Conservation (phyloP, 2,797 vertebrate genomes). For the Darevskia nairensis region DNA sequence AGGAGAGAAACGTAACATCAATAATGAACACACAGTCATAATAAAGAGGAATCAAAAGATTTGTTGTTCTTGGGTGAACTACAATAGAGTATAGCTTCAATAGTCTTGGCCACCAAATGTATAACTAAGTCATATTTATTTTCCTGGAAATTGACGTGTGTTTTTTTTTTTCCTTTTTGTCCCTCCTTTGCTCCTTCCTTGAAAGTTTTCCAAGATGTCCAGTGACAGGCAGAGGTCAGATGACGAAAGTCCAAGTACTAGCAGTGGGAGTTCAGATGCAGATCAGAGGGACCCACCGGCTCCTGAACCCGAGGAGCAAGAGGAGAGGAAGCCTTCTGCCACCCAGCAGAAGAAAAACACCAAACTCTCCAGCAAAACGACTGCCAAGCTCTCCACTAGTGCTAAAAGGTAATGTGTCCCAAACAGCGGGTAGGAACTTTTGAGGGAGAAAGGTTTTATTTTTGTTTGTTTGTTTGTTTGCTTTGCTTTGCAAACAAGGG, state of each 20-base stretch:
- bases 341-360: constrained; percentile 90
- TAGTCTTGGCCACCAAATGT: too few relatives aligned
- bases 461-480: too few relatives aligned
- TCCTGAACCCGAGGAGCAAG: constrained; percentile 88
- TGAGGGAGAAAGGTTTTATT: rapidly evolving
- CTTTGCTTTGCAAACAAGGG: background rate
- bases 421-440: background rate
- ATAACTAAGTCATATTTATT: too few relatives aligned
- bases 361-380: constrained; percentile 93
- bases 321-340: constrained; percentile 88
- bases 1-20: too few relatives aligned
- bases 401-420: constrained; percentile 86
- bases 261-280: constrained; percentile 91
- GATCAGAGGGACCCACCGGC: constrained; percentile 90
- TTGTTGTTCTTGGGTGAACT: too few relatives aligned
- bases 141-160: constrained; percentile 25
- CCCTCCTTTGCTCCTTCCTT: background rate
- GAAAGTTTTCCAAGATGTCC: constrained; percentile 85
- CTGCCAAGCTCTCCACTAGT: constrained; percentile 91
- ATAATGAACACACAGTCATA: too few relatives aligned
- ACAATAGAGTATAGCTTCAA: too few relatives aligned
- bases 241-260: constrained; percentile 92
- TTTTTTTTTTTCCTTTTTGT: constrained; percentile 13
- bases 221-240: constrained; percentile 91
- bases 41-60: too few relatives aligned